phyloP scores from a whole-genome alignment of 2,797 vertebrate species.

The Sebastes hopkinsi region DNA sequence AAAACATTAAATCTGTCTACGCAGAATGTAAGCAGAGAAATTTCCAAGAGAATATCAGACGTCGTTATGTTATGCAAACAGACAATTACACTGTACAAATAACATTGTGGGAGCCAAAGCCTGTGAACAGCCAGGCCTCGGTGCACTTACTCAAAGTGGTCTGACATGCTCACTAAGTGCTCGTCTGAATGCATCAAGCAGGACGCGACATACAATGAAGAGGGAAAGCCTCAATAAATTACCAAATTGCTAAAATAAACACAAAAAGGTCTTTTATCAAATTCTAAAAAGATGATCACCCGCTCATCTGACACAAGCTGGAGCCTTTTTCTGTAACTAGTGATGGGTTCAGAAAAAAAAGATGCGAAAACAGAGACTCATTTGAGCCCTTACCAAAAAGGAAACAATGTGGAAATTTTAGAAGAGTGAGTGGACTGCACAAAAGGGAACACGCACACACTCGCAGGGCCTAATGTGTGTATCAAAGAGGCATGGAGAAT shows the following conservation, averaged over 20 bases:
- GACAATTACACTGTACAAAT: conserved; percentile 76
- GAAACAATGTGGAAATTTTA: conserved; percentile 82
- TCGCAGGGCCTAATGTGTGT: conserved; percentile 67
- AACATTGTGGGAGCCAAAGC: conserved; percentile 66
- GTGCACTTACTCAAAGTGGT: conserved; percentile 57
- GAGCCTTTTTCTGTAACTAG: conserved; percentile 25
- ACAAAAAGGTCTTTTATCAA: conserved; percentile 21
- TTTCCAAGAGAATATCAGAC: conserved; percentile 74
- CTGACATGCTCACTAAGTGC: conserved; percentile 55
- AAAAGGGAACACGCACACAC: conserved; percentile 71
- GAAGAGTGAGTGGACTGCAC: conserved; percentile 71
- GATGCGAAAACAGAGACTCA: conserved; percentile 64
- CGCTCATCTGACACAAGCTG: conserved; percentile 45
- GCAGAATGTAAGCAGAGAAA: conserved; percentile 75
- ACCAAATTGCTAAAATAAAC: conserved; percentile 45
- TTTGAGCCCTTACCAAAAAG: conserved; percentile 59
- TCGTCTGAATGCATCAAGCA: conserved; percentile 39
- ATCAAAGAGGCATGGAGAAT: conserved; percentile 80
- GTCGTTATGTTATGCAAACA: conserved; percentile 77
- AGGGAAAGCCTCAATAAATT: conserved; percentile 36
- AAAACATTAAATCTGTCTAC: conserved; percentile 74
- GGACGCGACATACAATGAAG: conserved; percentile 12
- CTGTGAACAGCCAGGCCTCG: conserved; percentile 54
- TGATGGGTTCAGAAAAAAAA: conserved; percentile 48
- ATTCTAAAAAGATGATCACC: conserved; percentile 25